A percentile compares a stretch with the other conserved stretches of the same genome.
phyloP scores from a whole-genome alignment of 37 sponge, comb jelly and placozoan genomes.

The Halisarca cf. caerulea region DNA sequence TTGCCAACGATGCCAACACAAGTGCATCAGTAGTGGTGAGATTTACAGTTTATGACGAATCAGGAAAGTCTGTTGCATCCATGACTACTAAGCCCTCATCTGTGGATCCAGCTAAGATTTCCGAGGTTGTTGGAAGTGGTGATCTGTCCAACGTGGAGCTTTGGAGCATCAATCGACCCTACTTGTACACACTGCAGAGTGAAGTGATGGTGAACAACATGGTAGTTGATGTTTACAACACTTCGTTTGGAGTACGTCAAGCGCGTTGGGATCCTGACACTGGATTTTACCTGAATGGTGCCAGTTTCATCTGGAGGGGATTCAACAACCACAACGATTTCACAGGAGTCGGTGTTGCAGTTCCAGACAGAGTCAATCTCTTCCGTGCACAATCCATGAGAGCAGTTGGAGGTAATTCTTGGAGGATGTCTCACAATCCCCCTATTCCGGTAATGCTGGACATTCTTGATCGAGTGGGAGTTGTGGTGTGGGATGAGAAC shows the following conservation, averaged over 20 bases:
- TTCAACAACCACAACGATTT: slow-evolving; percentile 69
- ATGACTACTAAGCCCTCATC: background rate
- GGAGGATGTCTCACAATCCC: slow-evolving; percentile 74
- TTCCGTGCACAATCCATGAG: slow-evolving; percentile 58
- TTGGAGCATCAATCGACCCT: slow-evolving; percentile 53
- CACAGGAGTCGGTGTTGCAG: slow-evolving; percentile 54
- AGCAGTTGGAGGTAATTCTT: slow-evolving; percentile 61
- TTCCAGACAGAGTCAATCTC: slow-evolving; percentile 53
- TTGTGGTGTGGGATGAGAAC: slow-evolving; percentile 70
- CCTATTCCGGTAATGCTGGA: slow-evolving; percentile 52
- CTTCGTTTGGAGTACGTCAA: slow-evolving; percentile 26
- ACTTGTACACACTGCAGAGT: slow-evolving; percentile 32
- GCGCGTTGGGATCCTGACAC: slow-evolving; percentile 47
- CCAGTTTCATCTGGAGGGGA: slow-evolving; percentile 50
- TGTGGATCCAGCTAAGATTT: slow-evolving; percentile 10
- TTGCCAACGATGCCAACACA: slow-evolving; percentile 30
- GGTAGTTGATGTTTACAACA: slow-evolving; percentile 22
- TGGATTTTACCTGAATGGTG: slow-evolving; percentile 51
- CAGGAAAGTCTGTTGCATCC: background rate
- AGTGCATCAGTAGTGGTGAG: background rate
- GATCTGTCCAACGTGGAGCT: slow-evolving; percentile 22
- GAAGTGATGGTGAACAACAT: background rate
- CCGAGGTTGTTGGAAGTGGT: background rate
- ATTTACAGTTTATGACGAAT: slow-evolving; percentile 7
- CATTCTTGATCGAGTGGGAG: slow-evolving; percentile 46